Base-by-base conservation (phyloP, 2,113 vertebrate species). In the Pungitius pungitius region DNA sequence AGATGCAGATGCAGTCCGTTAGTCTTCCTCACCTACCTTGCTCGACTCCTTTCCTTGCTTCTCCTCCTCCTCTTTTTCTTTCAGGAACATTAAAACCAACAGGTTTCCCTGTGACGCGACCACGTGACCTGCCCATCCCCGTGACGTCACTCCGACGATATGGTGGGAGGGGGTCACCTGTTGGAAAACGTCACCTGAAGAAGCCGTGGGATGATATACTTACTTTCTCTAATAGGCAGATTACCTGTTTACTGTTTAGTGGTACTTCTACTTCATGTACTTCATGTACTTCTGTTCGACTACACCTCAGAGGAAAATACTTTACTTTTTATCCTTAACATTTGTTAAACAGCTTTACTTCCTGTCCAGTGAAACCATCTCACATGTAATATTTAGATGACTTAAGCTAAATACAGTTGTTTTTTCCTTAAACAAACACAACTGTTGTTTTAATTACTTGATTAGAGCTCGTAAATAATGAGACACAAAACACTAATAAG, bases 41-140 rank as follows among this genome's bases (percentile, higher is more conserved):
- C 17, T 77, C 12, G 42, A 42, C 37, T 47, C 37, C 10, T 45
- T 80, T 73, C 60, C 54, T 77, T 9, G 42, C 40, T 42, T 39
- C 35, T 76, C 54, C 5, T 55, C 57, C 37, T 72, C 49, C 57
- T 47, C 52, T 69, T 80, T 78, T 47, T 55, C 69, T 83, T 71
- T 65, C 85, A 63, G 77, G 47, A 83, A 84, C 63, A 42, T 71
- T 62, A 84, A n/a, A 22, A 73, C 81, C 76, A 15, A 18, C 77
- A 86, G 81, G 85, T 85, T 78, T 82, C 75, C 33, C 64, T 52
- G 45, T 1, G 65, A 47, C 35, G 1, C 0, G 1, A 57, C 72
- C 88, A 91, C 83, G 89, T 88, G 88, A 90, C 83, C 76, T 65
- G 86, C 87, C 89, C 89, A 83, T 84, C 91, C 89, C 91, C 2